Conservation (phyloP, 2,797 vertebrate genomes). For the Sphenopsis melanotis region DNA sequence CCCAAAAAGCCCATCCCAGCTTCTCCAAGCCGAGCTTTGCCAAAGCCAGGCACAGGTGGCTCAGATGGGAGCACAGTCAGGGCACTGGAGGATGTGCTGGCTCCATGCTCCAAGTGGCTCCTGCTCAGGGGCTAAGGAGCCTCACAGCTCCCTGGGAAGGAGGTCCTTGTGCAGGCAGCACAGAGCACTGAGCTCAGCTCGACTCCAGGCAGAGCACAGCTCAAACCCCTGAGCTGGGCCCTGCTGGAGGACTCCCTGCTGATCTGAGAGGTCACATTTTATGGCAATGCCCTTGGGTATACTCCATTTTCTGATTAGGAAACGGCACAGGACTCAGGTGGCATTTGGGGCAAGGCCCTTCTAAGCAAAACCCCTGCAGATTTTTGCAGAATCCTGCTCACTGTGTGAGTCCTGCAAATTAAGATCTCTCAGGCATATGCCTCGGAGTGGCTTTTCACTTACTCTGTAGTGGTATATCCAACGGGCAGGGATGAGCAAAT, state of each 20-base stretch:
- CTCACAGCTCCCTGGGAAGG: neutral
- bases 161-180: neutral
- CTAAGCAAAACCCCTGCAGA: neutral
- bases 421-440: neutral
- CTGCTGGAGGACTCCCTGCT: neutral
- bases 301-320: neutral
- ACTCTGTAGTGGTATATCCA: fast-evolving
- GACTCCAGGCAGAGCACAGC: neutral
- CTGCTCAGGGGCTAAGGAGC: neutral
- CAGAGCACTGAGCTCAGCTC: fast-evolving
- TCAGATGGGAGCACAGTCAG: neutral
- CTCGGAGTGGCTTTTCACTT: neutral
- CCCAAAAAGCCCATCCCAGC: neutral
- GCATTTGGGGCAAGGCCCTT: neutral
- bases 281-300: neutral
- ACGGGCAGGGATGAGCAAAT: neutral
- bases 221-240: neutral
- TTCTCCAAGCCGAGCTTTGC: neutral
- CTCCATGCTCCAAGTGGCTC: neutral
- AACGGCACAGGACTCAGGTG: neutral
- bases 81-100: neutral
- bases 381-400: neutral
- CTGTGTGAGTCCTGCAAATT: neutral
- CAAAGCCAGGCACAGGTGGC: neutral
- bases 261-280: neutral